Base-by-base conservation (phyloP, 2,797 vertebrate genomes). In the Adrianichthys oophorus region DNA sequence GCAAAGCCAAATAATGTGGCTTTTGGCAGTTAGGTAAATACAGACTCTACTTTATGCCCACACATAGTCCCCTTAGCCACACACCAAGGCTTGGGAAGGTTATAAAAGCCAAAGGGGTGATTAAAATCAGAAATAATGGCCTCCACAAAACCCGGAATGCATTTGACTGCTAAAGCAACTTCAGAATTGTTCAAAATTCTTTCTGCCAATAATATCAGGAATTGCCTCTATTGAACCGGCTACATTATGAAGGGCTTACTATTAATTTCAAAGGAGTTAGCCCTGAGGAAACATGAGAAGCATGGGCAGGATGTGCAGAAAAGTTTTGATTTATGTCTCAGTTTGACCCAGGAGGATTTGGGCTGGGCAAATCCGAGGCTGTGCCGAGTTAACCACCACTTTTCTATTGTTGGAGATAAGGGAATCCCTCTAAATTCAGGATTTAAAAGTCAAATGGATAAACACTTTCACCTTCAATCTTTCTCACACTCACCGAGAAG, bases 81-180 rank as follows among this genome's bases (percentile, higher is more conserved):
- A 90, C 90, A 88, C 85, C 85, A 58, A 84, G 86, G 83, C 83
- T 86, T 76, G 69, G 68, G 73, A 82, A 89, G 86, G 90, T 90
- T 90, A 89, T 91, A 91, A 91, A 92, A 91, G 84, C 83, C 55
- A 74, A 88, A 87, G 85, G 86, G 89, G 89, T 91, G 89, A 91
- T 92, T 92, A 93, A 90, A 88, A 86, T 78, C 85, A 90, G 86
- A 83, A 92, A 92, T 92, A 92, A 92, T 89, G 86, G 90, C 87
- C 87, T 87, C 87, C 85, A 91, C 88, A 90, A 92, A 92, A 89
- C 82, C 79, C 89, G 89, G 91, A 92, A 92, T 92, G 90, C 67
- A 55, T 89, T 90, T 91, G 90, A 91, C 88, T 79, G 68, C 73
- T 80, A 84, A 75, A 79, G 64, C 59, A 57, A 83, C 79, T 85